Evolutionary conservation across 2,797 vertebrate species (phyloP).

Genomic region (Psittacula derbiana): DNA sequence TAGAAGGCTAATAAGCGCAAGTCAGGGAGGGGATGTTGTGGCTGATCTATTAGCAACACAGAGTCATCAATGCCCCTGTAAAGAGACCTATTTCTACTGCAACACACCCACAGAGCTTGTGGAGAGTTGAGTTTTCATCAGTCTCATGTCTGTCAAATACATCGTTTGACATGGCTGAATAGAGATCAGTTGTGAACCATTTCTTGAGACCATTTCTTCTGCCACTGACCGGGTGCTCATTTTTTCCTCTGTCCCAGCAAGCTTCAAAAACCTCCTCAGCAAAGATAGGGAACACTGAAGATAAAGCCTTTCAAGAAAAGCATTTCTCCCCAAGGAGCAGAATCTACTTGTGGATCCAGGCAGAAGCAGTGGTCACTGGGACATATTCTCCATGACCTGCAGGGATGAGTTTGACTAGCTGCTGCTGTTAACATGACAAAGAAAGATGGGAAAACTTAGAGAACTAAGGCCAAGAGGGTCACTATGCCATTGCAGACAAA

Average conservation of each 20-base stretch:
- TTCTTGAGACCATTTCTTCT: neutral
- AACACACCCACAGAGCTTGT: neutral
- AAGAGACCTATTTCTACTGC: neutral
- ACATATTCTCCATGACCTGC: neutral
- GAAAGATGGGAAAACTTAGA: neutral
- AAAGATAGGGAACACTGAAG: fast-evolving
- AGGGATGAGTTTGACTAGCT: neutral
- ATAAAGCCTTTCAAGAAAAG: neutral
- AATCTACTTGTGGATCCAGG: neutral
- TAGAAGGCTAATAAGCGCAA: neutral
- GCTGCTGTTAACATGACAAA: neutral
- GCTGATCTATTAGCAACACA: neutral
- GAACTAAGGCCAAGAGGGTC: neutral
- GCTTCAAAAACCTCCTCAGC: neutral
- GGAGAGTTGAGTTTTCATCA: neutral
- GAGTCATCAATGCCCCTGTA: neutral
- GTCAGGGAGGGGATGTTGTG: neutral
- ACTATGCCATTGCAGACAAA: neutral
- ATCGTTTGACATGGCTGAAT: neutral
- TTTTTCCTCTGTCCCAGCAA: neutral
- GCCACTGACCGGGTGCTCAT: neutral
- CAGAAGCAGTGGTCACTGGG: neutral
- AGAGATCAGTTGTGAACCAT: neutral
- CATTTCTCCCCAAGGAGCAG: neutral
- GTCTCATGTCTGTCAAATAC: neutral